phyloP scores from a whole-genome alignment of 1,140 invertebrate genomes.

The Chymomyza costata region DNA sequence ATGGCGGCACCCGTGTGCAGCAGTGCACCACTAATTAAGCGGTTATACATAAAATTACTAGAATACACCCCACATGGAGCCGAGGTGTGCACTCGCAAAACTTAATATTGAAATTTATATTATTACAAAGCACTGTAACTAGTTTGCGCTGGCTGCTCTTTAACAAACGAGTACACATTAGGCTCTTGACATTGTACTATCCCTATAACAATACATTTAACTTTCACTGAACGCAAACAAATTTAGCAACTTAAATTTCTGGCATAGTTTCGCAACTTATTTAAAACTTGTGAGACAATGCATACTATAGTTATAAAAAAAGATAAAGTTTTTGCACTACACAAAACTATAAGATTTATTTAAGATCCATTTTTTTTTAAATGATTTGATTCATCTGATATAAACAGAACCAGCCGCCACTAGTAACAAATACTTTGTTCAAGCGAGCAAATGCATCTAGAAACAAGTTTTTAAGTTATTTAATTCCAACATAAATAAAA shows the following conservation, averaged over 20 bases:
- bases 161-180: conserved; percentile 11
- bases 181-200: conserved; percentile 15
- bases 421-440: conserved; percentile 48
- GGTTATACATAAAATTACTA: conserved; percentile 33
- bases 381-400: too few species aligned
- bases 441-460: conserved; percentile 50
- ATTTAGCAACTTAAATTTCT: background rate
- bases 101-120: conserved; percentile 33
- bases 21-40: conserved; percentile 88
- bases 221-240: background rate
- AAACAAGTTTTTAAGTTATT: conserved; percentile 67
- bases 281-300: too few species aligned
- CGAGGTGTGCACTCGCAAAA: conserved; percentile 9
- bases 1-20: conserved; percentile 79
- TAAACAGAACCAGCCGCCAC: conserved; percentile 53
- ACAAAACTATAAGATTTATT: too few species aligned
- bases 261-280: too few species aligned
- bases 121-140: conserved; percentile 37
- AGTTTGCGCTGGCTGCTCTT: conserved; percentile 29
- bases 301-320: too few species aligned
- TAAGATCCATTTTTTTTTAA: too few species aligned
- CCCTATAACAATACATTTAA: conserved; percentile 7
- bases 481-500: conserved; percentile 73
- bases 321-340: too few species aligned
- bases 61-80: conserved; percentile 10